Conservation (phyloP, 2,888 invertebrate species). For the Archaeoteleia sp. region DNA sequence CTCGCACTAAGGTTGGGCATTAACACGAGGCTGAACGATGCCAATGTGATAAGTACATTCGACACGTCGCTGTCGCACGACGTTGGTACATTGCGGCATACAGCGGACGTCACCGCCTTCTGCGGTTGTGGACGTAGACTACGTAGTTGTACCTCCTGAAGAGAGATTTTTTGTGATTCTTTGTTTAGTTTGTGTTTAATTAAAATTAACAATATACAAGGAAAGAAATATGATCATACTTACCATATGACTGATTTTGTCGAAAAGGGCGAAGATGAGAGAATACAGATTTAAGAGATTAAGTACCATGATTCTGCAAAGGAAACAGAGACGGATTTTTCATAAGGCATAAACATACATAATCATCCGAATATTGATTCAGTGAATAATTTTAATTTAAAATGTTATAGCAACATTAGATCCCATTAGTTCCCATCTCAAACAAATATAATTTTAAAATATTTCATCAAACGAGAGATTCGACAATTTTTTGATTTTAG, state of each 20-base stretch:
- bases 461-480: too few species aligned
- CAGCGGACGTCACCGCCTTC: constrained; percentile 41
- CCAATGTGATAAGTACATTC: constrained; percentile 70
- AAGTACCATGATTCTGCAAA: constrained; percentile 92
- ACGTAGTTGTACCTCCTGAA: constrained; percentile 34
- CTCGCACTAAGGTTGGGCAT: constrained; percentile 51
- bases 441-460: too few species aligned
- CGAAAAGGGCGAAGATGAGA: constrained; percentile 92
- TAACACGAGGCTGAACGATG: constrained; percentile 73
- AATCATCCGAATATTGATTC: too few species aligned
- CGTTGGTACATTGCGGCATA: constrained; percentile 55
- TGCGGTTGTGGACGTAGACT: constrained; percentile 39
- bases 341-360: too few species aligned
- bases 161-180: constrained; percentile 59
- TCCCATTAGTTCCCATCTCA: too few species aligned
- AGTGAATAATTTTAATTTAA: too few species aligned
- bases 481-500: too few species aligned
- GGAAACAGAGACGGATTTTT: constrained; percentile 35
- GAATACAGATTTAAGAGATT: constrained; percentile 97
- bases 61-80: constrained; percentile 68
- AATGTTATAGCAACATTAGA: too few species aligned
- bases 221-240: too few species aligned
- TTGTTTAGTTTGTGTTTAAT: constrained; percentile 70
- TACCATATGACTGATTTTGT: constrained; percentile 89
- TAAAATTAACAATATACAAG: background rate